Percentiles rank a stretch among this genome's conserved stretches.
Conservation (phyloP, 2,888 invertebrate genomes). For the Orchestes rusci region DNA sequence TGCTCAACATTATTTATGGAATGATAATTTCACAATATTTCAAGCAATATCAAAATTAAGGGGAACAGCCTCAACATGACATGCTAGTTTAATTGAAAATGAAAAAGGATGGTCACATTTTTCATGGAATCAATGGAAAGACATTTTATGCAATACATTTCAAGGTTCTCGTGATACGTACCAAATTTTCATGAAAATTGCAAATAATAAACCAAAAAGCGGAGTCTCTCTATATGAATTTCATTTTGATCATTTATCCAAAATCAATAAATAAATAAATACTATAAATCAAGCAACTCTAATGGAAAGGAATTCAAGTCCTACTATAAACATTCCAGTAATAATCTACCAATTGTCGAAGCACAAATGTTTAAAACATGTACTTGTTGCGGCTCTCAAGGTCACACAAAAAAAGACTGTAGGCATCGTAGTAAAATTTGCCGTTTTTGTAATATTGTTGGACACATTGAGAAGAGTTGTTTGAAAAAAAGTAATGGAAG, state of each 20-base stretch:
- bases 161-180: background rate
- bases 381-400: slow-evolving; percentile 4
- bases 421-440: slow-evolving; percentile 9
- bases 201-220: slow-evolving; percentile 1
- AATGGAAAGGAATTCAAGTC: background rate
- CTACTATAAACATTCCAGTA: background rate
- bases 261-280: slow-evolving; percentile 7
- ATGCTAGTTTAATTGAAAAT: slow-evolving; percentile 10
- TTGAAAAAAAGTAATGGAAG: slow-evolving; percentile 3
- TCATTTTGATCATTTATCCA: background rate
- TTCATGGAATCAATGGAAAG: slow-evolving; percentile 2
- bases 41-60: slow-evolving; percentile 8
- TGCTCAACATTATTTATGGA: slow-evolving; percentile 2
- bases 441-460: slow-evolving; percentile 7
- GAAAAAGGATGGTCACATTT: slow-evolving; percentile 8
- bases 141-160: slow-evolving; percentile 1
- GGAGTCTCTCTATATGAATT: slow-evolving; percentile 1
- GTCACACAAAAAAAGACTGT: slow-evolving; percentile 3
- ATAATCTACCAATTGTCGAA: background rate
- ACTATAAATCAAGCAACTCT: background rate
- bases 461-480: slow-evolving; percentile 3
- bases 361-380: slow-evolving; percentile 2
- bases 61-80: slow-evolving; percentile 5
- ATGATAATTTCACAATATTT: slow-evolving; percentile 8
- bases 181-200: slow-evolving; percentile 2